Percentiles rank a stretch among this genome's conserved stretches.
Conservation (phyloP, 2,113 vertebrate species). For the Chlorocebus sabaeus region DNA sequence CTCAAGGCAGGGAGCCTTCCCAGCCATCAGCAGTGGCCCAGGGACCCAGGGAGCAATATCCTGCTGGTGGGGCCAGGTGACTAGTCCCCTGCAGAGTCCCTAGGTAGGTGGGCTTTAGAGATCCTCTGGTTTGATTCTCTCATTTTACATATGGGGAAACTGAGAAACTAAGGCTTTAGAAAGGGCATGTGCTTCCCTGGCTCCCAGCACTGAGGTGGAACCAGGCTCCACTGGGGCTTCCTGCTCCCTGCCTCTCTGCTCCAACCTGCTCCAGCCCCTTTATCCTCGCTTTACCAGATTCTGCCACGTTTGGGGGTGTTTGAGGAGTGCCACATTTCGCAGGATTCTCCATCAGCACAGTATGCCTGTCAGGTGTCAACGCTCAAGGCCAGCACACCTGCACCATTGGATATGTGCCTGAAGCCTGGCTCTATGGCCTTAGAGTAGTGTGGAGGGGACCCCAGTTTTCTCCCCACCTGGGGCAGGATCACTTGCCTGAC, state of each 20-base stretch:
- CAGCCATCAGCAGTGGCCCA: accelerated
- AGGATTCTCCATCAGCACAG: background rate
- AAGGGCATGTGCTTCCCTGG: accelerated
- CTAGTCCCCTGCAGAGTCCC: accelerated
- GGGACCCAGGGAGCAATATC: accelerated
- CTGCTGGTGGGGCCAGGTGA: background rate
- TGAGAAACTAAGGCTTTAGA: background rate
- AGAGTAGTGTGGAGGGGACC: accelerated
- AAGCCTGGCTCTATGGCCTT: no score
- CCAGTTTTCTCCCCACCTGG: accelerated
- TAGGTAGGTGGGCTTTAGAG: background rate
- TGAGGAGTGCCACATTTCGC: background rate
- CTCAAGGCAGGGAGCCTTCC: background rate
- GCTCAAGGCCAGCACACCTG: background rate
- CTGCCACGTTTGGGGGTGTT: no score
- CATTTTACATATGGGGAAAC: background rate
- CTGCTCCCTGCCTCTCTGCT: accelerated
- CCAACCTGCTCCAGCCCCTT: accelerated
- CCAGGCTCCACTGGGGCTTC: background rate
- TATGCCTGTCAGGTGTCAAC: accelerated
- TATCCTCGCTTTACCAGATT: no score
- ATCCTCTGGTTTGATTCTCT: accelerated
- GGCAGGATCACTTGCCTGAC: background rate
- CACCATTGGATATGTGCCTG: accelerated
- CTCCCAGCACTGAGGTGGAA: background rate